Conservation (phyloP, 2,888 invertebrate genomes). For the Drosophila mimica region DNA sequence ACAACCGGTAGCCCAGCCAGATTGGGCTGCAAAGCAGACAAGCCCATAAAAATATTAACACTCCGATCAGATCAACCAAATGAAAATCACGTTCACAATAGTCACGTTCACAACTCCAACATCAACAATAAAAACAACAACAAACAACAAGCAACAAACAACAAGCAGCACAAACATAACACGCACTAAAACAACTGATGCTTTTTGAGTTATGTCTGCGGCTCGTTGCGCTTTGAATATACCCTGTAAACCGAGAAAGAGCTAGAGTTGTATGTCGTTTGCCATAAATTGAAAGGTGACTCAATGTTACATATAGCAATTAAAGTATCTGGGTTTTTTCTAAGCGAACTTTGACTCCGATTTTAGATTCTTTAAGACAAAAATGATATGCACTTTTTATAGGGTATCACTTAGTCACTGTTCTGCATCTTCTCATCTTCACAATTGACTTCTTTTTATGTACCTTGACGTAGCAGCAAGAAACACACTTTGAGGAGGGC, state of each 20-base stretch:
- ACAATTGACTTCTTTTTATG: not conserved
- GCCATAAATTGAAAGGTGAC: not conserved
- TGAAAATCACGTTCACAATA: slow-evolving; percentile 56
- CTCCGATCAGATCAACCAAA: slow-evolving; percentile 42
- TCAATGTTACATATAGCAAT: too few species aligned
- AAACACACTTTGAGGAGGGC: not conserved
- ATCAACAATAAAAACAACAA: not conserved
- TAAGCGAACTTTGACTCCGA: not conserved
- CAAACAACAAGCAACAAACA: not conserved
- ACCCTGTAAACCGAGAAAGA: slow-evolving; percentile 9
- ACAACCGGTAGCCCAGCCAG: slow-evolving; percentile 24
- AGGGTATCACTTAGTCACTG: slow-evolving; percentile 3
- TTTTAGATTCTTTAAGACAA: not conserved
- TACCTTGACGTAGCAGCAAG: slow-evolving; percentile 1
- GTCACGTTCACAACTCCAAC: slow-evolving; percentile 62
- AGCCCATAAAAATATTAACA: slow-evolving; percentile 65
- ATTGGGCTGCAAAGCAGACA: slow-evolving; percentile 19
- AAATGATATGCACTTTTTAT: not conserved
- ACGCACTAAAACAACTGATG: slow-evolving; percentile 37
- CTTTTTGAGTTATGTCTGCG: slow-evolving; percentile 50
- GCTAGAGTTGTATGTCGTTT: not conserved
- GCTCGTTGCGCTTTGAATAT: slow-evolving; percentile 8
- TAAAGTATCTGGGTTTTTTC: too few species aligned
- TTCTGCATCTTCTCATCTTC: too few species aligned
- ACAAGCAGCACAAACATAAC: not conserved